Base-by-base conservation (phyloP, 2,797 vertebrate genomes). In the Acrossocheilus wenchowensis region DNA sequence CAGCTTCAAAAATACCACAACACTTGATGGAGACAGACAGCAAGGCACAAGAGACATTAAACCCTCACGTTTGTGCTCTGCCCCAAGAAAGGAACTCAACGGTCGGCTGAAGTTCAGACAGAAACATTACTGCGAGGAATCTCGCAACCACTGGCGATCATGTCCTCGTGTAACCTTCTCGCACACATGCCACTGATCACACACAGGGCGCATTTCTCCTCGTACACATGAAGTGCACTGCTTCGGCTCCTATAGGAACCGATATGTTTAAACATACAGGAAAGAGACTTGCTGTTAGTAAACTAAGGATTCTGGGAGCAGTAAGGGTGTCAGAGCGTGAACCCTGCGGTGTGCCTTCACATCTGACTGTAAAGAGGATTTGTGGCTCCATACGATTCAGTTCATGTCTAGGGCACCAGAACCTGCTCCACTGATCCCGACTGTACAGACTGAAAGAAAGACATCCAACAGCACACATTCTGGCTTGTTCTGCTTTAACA, bases 281-380 rank as follows among this genome's bases (percentile, higher is more conserved):
- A 52, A 69, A 60, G 5, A 60, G n/a, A 66, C 34, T 62, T 48
- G 82, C 23, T 54, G 60, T 88, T 57, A 74, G 83, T 87, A 89
- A 90, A 89, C 86, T 78, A 78, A 41, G n/a, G 30, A 26, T 85
- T 84, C 79, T 90, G 85, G 41, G 60, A 43, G 69, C 26, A 52
- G 88, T 21, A 23, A 10, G 66, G 50, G 12, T 39, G 62, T 52
- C 85, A 5, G 68, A 50, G n/a, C n/a, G 34, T 57, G 30, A 66
- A 60, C 45, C 26, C 34, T 52, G 62, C 23, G 26, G 52, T 87
- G 86, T 86, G 83, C 89, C 87, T 85, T 92, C 87, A 78, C 91
- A 91, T 85, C 39, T 69, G 79, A 78, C 64, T 87, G 92, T 82
- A 86, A 92, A 92, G 90, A 91, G 90, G 92, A 92, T 90, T 87